These are phyloP conservation scores for Artibeus lituratus DNA, from an alignment of 2,797 vertebrate genomes.

Conservation along the genomic window DNA sequence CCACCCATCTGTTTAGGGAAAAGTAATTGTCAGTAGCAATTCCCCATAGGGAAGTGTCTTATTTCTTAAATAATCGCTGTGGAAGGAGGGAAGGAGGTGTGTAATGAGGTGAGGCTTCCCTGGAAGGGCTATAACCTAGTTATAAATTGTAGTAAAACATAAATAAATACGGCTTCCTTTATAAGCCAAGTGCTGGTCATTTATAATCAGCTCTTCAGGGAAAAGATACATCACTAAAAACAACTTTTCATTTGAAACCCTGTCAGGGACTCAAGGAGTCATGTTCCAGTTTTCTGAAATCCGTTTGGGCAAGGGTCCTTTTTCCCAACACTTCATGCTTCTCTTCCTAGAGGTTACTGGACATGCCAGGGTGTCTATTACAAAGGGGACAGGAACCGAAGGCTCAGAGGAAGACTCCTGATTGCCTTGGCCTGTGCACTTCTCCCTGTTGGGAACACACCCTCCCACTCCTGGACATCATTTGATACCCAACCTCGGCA, in stretches of 20 bases:
- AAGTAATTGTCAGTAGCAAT: not conserved
- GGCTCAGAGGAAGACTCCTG: not conserved
- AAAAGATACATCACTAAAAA: not conserved
- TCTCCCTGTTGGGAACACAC: not conserved
- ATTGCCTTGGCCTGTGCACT: not conserved
- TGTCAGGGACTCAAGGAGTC: not conserved
- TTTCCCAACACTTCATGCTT: not conserved
- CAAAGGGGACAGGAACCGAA: not conserved
- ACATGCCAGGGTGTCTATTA: not conserved
- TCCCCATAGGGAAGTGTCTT: not conserved
- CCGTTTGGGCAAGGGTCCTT: not conserved
- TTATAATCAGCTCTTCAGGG: not conserved
- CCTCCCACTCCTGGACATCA: not conserved
- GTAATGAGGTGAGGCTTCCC: not conserved
- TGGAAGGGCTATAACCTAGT: not conserved
- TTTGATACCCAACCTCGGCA: not conserved
- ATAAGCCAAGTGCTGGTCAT: not conserved
- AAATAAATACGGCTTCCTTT: not conserved
- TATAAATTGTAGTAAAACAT: not conserved
- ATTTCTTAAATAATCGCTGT: not conserved
- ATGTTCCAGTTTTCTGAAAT: not conserved
- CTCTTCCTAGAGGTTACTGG: not conserved
- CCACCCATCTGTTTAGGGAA: not conserved
- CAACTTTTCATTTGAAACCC: not conserved
- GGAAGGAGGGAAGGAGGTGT: not conserved